Conservation (phyloP, 2,113 vertebrate species). For the Macrotis lagotis region DNA sequence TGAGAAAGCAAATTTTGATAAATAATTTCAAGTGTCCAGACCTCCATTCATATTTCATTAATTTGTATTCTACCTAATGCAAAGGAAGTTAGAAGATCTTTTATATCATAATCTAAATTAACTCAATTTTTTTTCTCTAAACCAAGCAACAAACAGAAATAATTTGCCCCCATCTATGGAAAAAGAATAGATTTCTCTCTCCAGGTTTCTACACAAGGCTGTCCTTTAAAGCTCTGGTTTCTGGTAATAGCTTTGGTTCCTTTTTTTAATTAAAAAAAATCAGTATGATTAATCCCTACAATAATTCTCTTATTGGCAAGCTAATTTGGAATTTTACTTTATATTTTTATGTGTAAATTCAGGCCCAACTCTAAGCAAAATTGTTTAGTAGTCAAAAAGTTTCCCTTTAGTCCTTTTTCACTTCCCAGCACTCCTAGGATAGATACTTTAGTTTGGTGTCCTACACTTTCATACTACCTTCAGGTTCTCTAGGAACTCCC, state of each 20-base stretch:
- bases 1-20: neutral
- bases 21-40: no score
- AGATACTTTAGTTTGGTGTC: neutral
- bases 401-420: neutral
- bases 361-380: neutral
- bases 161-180: neutral
- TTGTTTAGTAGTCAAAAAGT: neutral
- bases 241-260: neutral
- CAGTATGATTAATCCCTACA: slow-evolving; percentile 4
- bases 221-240: neutral
- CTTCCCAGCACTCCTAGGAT: no score
- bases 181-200: neutral
- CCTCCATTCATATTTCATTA: neutral
- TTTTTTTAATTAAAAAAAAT: neutral
- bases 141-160: neutral
- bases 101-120: neutral
- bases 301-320: neutral
- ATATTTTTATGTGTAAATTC: neutral
- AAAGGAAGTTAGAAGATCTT: neutral
- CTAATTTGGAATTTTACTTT: neutral
- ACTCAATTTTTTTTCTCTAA: slow-evolving; percentile 13
- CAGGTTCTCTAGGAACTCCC: neutral
- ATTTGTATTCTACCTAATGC: neutral
- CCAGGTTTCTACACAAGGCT: neutral
- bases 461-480: neutral